Evolutionary conservation across 2,113 vertebrate species (phyloP).

Genomic region (Anoplopoma fimbria): DNA sequence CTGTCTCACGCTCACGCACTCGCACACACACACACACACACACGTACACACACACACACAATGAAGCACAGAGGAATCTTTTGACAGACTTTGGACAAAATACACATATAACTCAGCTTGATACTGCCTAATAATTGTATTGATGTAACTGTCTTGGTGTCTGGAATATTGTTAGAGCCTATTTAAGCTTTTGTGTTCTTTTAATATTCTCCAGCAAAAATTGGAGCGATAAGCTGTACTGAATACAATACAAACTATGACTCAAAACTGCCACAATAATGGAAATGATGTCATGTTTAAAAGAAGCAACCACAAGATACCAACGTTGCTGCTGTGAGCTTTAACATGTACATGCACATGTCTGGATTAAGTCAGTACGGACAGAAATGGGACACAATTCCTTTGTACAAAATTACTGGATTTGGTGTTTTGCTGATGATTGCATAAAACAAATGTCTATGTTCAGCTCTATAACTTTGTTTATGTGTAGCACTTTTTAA

Average conservation of each 20-base stretch:
- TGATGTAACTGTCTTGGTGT: constrained; percentile 24
- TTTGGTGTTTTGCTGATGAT: constrained; percentile 7
- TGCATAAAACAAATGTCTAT: background rate
- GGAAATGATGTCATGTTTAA: constrained; percentile 6
- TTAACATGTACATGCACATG: constrained; percentile 14
- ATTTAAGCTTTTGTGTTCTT: constrained; percentile 30
- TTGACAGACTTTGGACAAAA: constrained; percentile 2
- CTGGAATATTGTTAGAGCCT: constrained; percentile 7
- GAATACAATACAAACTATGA: background rate
- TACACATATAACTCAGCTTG: constrained; percentile 3
- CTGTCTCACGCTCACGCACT: background rate
- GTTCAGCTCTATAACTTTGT: background rate
- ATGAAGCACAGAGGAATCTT: background rate
- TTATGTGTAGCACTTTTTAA: background rate
- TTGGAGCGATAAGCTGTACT: background rate
- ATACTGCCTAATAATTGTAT: background rate
- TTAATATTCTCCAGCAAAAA: constrained; percentile 7
- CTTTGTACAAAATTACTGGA: background rate
- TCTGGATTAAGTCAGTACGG: constrained; percentile 5
- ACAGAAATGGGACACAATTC: constrained; percentile 33
- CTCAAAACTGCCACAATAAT: background rate
- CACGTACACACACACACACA: background rate
- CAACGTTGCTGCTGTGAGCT: constrained; percentile 1
- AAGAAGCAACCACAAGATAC: background rate
- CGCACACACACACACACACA: background rate